Base-by-base conservation (phyloP, 2,113 vertebrate genomes). In the Thymallus thymallus region DNA sequence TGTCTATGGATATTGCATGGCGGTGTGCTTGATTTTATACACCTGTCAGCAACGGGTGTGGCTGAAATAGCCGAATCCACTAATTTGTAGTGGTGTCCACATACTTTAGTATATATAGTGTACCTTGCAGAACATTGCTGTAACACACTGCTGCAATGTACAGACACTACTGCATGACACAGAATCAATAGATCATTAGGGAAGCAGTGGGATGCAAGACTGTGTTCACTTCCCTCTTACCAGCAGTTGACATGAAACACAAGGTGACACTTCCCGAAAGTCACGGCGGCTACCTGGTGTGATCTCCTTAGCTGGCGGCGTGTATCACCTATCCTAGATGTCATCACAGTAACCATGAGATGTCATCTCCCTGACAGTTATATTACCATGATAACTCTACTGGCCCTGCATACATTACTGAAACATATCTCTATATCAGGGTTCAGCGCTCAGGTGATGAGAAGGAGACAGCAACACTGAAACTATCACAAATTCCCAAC, bases 301-400 rank as follows among this genome's bases (percentile, higher is more conserved):
- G 79, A 85, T 88, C 73, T 82, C 80, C 78, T 48, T 20, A 72
- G 80, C 77, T 60, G 16, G 16, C 58, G 76, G 85, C 82, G 51
- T 71, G 85, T 78, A 68, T 87, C 83, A 84, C 77, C 88, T 76
- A 83, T 89, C 87, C 81, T 58, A 75, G 56, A 80, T 82, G 85
- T 88, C 87, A 83, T 69, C 13, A 51, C 48, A 3, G 65, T 69
- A 80, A 82, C 83, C 86, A 81, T 69, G 80, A 77, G 83, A 83
- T 35, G 80, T 86, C 72, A 46, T 80, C 76, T 35, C 24, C 30
- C 65, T 84, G 89, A 89, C 86, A 88, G 88, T 66, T 81, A 83
- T 77, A 85, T 90, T 85, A 87, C 76, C 51, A 78, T 73, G 76
- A 87, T 82, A 80, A 76, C 85, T 85, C 35, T 24, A 56, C 74